Evolutionary conservation across 1,140 invertebrate species (phyloP).

Genomic region (Tribolium madens): DNA sequence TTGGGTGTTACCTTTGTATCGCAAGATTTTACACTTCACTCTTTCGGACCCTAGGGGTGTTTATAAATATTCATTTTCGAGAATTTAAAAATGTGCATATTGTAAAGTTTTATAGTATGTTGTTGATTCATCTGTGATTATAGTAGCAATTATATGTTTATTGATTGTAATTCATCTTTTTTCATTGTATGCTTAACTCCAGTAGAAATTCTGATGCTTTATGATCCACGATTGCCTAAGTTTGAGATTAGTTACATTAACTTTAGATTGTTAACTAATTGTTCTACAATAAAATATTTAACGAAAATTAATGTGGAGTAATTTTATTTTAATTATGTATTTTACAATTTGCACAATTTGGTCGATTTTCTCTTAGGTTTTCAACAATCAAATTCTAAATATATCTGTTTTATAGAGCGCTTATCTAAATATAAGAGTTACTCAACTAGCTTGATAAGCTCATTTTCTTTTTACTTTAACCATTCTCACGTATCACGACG

Average conservation of each 20-base stretch:
- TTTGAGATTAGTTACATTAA: not conserved
- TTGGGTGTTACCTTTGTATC: not conserved
- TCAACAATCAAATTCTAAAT: constrained; percentile 15
- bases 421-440: constrained; percentile 30
- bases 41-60: not conserved
- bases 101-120: constrained; percentile 51
- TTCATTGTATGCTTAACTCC: not conserved
- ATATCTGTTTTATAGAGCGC: constrained; percentile 24
- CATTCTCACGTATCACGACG: not conserved
- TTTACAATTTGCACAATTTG: not conserved
- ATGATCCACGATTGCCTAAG: not conserved
- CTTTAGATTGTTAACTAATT: not conserved
- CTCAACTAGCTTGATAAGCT: constrained; percentile 19
- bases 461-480: not conserved
- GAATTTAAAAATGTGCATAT: constrained; percentile 45
- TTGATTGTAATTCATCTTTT: not conserved
- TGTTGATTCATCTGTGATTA: constrained; percentile 53
- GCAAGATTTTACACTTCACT: not conserved
- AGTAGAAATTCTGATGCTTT: not conserved
- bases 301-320: not conserved
- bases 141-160: constrained; percentile 43
- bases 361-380: not conserved
- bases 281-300: not conserved
- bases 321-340: too few species aligned
- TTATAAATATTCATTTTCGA: not conserved